Evolutionary conservation across 2,113 vertebrate species (phyloP).

Genomic region (Halcyon malimbica): DNA sequence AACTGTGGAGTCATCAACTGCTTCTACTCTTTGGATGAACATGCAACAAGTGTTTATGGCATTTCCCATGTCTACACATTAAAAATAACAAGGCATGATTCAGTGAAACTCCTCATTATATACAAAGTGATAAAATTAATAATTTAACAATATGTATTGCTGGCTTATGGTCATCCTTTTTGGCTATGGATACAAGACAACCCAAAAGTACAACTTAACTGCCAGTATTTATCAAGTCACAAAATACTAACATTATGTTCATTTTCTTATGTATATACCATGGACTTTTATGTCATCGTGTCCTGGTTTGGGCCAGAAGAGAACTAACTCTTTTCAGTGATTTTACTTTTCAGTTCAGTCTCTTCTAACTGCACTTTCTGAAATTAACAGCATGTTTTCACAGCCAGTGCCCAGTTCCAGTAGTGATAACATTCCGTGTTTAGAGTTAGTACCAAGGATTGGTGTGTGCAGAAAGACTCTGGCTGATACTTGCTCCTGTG

Average conservation of each 20-base stretch:
- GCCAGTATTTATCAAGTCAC: not conserved
- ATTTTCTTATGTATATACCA: not conserved
- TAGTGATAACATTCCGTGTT: too few relatives aligned
- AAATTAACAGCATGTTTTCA: too few relatives aligned
- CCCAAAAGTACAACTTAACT: not conserved
- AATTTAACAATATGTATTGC: not conserved
- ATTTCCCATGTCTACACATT: not conserved
- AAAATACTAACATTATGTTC: not conserved
- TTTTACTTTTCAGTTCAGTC: too few relatives aligned
- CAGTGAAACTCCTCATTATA: not conserved
- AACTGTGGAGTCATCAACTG: not conserved
- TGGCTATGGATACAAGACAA: not conserved
- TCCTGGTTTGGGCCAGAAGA: too few relatives aligned
- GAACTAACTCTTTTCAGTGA: too few relatives aligned
- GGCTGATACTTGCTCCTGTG: too few relatives aligned
- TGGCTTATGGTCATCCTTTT: not conserved
- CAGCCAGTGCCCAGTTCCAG: too few relatives aligned
- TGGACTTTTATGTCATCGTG: not conserved
- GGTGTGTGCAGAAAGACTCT: too few relatives aligned
- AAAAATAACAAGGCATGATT: not conserved
- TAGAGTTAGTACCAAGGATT: too few relatives aligned
- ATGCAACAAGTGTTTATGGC: not conserved
- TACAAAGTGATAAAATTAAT: not conserved
- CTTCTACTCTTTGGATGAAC: not conserved
- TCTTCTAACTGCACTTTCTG: too few relatives aligned